Percentiles rank a stretch among this genome's conserved stretches.
Conservation (phyloP, 2,797 vertebrate genomes). For the Periparus ater region DNA sequence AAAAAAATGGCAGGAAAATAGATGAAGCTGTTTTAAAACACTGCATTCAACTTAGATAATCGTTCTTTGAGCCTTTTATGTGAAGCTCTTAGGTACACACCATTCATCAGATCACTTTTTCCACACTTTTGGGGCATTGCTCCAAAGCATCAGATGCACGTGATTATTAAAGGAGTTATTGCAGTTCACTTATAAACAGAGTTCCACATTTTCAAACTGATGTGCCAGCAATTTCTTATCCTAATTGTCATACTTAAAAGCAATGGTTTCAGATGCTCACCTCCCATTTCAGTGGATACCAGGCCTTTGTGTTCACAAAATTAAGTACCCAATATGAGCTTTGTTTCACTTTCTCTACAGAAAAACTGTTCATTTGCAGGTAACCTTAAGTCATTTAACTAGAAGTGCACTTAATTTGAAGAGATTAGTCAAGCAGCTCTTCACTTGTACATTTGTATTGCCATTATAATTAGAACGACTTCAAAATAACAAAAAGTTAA, state of each 20-base stretch:
- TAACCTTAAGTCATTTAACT: constrained; percentile 63
- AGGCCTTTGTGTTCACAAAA: neutral
- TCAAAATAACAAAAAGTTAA: constrained; percentile 54
- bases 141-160: neutral
- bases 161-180: neutral
- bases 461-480: constrained; percentile 50
- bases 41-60: constrained; percentile 46
- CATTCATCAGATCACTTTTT: constrained; percentile 21
- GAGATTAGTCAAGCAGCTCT: constrained; percentile 62
- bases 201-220: neutral
- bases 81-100: neutral
- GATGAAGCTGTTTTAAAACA: constrained; percentile 60
- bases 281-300: neutral
- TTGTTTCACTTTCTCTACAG: neutral
- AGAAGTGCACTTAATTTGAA: constrained; percentile 71
- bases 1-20: constrained; percentile 58
- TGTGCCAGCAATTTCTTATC: neutral
- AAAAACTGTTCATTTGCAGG: constrained; percentile 30
- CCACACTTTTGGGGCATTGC: neutral
- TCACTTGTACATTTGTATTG: constrained; percentile 47
- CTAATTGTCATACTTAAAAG: neutral
- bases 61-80: constrained; percentile 43
- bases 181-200: neutral
- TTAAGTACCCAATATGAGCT: neutral
- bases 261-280: neutral